Evolutionary conservation across 2,888 invertebrate genomes (phyloP).

Genomic region (Hypercompe scribonia): DNA sequence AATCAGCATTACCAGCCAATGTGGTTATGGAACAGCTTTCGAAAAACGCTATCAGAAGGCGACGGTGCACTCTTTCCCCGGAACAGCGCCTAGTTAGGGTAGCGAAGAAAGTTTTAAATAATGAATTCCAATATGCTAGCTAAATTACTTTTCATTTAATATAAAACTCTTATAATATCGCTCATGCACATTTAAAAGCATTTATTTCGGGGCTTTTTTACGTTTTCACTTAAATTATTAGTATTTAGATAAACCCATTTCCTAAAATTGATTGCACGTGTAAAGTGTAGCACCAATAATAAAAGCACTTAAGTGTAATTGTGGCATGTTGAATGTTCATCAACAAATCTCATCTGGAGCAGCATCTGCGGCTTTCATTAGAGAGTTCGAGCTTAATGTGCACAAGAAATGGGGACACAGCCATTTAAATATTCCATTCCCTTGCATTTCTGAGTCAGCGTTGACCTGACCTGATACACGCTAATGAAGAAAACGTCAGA

Average conservation of each 20-base stretch:
- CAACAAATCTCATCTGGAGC: slow-evolving; percentile 48
- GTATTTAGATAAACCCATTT: background rate
- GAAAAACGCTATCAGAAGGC: too few relatives aligned
- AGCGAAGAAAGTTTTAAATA: too few relatives aligned
- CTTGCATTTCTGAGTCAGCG: slow-evolving; percentile 30
- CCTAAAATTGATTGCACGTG: background rate
- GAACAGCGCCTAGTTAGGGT: too few relatives aligned
- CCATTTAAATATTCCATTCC: slow-evolving; percentile 21
- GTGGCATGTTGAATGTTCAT: background rate
- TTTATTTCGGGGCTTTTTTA: background rate
- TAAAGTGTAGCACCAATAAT: background rate
- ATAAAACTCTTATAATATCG: too few relatives aligned
- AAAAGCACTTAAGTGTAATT: background rate
- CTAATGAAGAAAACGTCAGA: too few relatives aligned
- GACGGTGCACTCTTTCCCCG: too few relatives aligned
- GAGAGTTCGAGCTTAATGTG: slow-evolving; percentile 47
- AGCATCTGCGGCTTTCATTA: slow-evolving; percentile 53
- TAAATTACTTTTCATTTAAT: too few relatives aligned
- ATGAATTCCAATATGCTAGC: too few relatives aligned
- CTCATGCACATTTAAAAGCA: too few relatives aligned
- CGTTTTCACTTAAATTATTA: background rate
- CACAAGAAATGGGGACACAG: slow-evolving; percentile 52
- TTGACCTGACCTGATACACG: slow-evolving; percentile 31
- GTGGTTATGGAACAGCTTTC: too few relatives aligned
- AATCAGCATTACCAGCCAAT: too few relatives aligned